A percentile compares a stretch with the other conserved stretches of the same genome.
These are phyloP conservation scores for Madoqua kirkii DNA, from an alignment of 2,113 vertebrate species.

Conservation along the genomic window DNA sequence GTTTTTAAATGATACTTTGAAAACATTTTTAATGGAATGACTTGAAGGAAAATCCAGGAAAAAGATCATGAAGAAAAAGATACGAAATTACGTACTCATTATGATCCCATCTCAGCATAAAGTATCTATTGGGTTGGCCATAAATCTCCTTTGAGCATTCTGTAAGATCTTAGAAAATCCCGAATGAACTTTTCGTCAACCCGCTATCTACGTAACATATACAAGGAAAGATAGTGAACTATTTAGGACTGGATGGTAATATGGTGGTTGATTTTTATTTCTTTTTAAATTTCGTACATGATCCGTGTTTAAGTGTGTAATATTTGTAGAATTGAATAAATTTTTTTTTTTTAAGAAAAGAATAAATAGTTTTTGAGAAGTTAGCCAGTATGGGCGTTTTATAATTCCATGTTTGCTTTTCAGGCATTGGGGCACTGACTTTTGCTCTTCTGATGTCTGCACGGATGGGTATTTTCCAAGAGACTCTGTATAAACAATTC, in stretches of 20 bases:
- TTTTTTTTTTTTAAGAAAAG: background rate
- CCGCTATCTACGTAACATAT: background rate
- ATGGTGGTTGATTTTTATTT: background rate
- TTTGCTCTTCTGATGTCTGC: conserved; percentile 97
- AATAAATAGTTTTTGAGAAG: background rate
- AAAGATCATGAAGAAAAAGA: background rate
- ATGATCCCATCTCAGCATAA: background rate
- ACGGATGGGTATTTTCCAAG: conserved; percentile 98
- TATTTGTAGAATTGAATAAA: background rate
- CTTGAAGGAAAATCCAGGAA: background rate
- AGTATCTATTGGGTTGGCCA: background rate
- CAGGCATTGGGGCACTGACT: conserved; percentile 93
- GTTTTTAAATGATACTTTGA: background rate
- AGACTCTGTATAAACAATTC: conserved; percentile 91
- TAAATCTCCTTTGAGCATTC: background rate
- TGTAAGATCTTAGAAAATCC: background rate
- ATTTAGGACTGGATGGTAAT: background rate
- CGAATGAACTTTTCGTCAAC: background rate
- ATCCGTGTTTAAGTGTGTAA: background rate
- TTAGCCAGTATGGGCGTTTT: background rate
- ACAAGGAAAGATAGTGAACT: background rate
- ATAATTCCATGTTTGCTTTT: background rate
- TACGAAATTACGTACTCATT: background rate
- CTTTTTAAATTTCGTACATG: background rate
- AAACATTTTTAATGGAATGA: background rate